Evolutionary conservation across 2,888 invertebrate species (phyloP).

Genomic region (Catocala sponsa): DNA sequence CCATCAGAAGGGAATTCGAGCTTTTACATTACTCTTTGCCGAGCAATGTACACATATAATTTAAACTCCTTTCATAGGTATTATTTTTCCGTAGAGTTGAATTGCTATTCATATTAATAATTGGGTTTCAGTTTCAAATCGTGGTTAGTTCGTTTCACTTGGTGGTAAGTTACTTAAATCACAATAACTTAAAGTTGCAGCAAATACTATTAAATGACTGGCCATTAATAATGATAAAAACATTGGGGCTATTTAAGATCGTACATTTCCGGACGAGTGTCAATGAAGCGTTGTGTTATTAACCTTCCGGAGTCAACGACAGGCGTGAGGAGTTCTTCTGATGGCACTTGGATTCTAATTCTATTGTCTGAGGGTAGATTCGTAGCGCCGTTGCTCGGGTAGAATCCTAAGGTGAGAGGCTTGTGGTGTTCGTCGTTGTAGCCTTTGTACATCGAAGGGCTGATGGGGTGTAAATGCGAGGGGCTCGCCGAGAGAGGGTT

Average conservation of each 20-base stretch:
- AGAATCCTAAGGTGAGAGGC: constrained; percentile 78
- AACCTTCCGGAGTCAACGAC: constrained; percentile 89
- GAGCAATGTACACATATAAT: too few relatives aligned
- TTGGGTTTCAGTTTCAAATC: too few relatives aligned
- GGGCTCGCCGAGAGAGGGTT: constrained; percentile 87
- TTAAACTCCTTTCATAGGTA: too few relatives aligned
- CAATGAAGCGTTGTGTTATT: constrained; percentile 74
- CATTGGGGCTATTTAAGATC: constrained; percentile 71
- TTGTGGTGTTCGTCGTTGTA: constrained; percentile 77
- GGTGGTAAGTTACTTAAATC: too few relatives aligned
- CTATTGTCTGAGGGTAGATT: constrained; percentile 89
- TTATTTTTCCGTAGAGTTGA: too few relatives aligned
- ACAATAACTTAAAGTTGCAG: constrained; percentile 4
- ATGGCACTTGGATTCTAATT: constrained; percentile 92
- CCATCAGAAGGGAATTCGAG: too few relatives aligned
- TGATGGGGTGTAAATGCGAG: constrained; percentile 81
- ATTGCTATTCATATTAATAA: too few relatives aligned
- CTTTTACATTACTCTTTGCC: too few relatives aligned
- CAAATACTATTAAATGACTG: constrained; percentile 30
- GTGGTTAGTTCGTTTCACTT: too few relatives aligned
- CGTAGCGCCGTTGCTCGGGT: constrained; percentile 87
- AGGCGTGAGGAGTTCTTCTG: constrained; percentile 90
- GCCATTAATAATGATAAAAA: constrained; percentile 28
- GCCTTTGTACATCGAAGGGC: constrained; percentile 76
- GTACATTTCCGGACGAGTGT: constrained; percentile 77